Conservation (phyloP, 2,113 vertebrate species). For the Eidolon helvum region DNA sequence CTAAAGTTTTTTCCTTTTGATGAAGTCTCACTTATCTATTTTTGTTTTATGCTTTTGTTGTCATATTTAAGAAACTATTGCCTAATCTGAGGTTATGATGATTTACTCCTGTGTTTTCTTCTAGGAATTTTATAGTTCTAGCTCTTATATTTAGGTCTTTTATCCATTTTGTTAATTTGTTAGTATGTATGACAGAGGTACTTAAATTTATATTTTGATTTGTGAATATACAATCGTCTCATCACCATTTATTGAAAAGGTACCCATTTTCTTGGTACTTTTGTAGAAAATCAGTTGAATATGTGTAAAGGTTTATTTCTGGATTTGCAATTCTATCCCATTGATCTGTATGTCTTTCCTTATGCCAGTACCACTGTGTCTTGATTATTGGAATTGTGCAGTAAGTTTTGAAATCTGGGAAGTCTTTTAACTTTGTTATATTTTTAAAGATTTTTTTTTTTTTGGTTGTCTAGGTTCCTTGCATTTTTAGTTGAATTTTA, state of each 20-base stretch:
- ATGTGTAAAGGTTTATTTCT: background rate
- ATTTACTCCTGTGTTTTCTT: background rate
- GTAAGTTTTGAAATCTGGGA: background rate
- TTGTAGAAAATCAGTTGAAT: background rate
- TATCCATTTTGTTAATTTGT: background rate
- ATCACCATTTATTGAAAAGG: background rate
- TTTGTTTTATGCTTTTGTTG: background rate
- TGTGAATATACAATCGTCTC: background rate
- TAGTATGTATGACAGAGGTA: background rate
- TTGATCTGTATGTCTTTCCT: background rate
- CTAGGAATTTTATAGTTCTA: background rate
- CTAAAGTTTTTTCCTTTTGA: background rate
- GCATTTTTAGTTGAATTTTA: background rate
- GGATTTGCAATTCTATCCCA: background rate
- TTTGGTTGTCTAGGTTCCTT: background rate
- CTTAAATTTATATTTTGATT: background rate
- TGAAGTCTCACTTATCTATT: background rate
- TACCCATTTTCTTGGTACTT: background rate
- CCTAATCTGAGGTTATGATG: background rate
- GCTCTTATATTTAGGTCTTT: background rate
- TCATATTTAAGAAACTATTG: background rate
- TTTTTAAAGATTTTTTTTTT: background rate
- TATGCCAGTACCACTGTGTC: background rate
- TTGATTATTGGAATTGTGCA: background rate
- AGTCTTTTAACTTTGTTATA: background rate